Evolutionary conservation across 1,140 invertebrate species (phyloP), one percentile per base, ranked within the genome.

Genomic region (Meloidogyne exigua): DNA sequence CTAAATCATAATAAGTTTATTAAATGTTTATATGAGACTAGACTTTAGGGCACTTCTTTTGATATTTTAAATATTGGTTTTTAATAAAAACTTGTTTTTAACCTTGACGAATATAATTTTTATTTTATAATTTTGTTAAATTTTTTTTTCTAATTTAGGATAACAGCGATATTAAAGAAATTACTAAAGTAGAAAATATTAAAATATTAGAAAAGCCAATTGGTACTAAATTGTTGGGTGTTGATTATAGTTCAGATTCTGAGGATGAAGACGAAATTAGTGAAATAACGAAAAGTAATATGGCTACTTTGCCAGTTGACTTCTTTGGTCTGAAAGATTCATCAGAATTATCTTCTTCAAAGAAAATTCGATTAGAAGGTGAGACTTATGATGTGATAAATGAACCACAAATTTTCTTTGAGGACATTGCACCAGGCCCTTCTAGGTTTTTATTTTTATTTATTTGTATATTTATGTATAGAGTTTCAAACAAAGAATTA

Each of bases 341-440:
- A 21, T 36, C 72, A n/a, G 49, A 57, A 57, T 39, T 39, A 39
- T n/a, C 49, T 57, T 9, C 18, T 57, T 13, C 25, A 23, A 36
- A 57, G 28, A 65, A 73, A 15, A 62, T 62, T 39, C 13, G 15
- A 28, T 23, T 64, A 73, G 36, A 64, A 62, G 72, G 21, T n/a
- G 72, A 73, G 21, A 1, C 7, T 10, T 68, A 68, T 68, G 21
- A 36, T 32, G n/a, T 32, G 4, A 2, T 23, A 39, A 15, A 32
- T 42, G 74, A 42, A 36, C 74, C 71, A 21, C 42, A 32, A 23
- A 72, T 75, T 15, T 75, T 75, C 25, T 63, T 75, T 26, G 74
- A 75, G 10, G 74, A 75, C 0, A 23, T 62, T 68, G 36, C 72
- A 0, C 66, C 70, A 25, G 74, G 74, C 3, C 74, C 74, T n/a